Evolutionary conservation across 2,797 vertebrate genomes (phyloP).

Genomic region (Sebastolobus altivelis): DNA sequence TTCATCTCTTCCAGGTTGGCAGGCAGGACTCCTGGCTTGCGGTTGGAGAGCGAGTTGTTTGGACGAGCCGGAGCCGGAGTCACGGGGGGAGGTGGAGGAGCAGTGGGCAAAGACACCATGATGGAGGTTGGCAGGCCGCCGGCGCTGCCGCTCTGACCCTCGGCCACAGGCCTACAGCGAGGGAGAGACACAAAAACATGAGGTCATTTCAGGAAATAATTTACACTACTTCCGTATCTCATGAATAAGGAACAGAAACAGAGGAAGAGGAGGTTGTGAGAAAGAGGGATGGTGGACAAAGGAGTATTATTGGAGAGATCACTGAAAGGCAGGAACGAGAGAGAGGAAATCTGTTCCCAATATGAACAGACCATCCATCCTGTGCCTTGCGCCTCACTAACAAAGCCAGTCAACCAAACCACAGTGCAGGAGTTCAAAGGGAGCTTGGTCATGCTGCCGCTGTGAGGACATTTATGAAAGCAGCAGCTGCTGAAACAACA

Average conservation of each 20-base stretch:
- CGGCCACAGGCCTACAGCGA: conserved; percentile 86
- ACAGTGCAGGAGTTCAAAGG: conserved; percentile 58
- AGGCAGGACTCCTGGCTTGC: conserved; percentile 92
- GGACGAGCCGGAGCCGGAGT: conserved; percentile 73
- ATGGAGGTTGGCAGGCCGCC: conserved; percentile 84
- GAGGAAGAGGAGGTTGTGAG: conserved; percentile 19
- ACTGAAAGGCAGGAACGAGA: conserved; percentile 26
- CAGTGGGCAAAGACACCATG: conserved; percentile 82
- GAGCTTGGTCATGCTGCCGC: conserved; percentile 25
- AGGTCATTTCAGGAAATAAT: conserved; percentile 16
- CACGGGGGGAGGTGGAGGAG: conserved; percentile 66
- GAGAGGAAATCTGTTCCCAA: conserved; percentile 45
- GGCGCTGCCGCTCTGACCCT: conserved; percentile 86
- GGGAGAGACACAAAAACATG: conserved; percentile 3
- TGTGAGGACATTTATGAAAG: conserved; percentile 47
- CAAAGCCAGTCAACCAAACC: conserved; percentile 61
- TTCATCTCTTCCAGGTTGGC: conserved; percentile 97
- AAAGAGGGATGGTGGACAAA: conserved; percentile 17
- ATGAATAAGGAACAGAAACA: conserved; percentile 22
- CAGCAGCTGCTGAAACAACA: conserved; percentile 64
- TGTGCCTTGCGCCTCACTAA: conserved; percentile 51
- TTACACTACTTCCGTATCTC: neutral
- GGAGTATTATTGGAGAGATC: conserved; percentile 8
- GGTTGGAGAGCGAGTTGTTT: conserved; percentile 82
- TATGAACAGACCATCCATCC: conserved; percentile 44